Evolutionary conservation across 2,113 vertebrate genomes (phyloP).

Genomic region (Geococcyx californianus): DNA sequence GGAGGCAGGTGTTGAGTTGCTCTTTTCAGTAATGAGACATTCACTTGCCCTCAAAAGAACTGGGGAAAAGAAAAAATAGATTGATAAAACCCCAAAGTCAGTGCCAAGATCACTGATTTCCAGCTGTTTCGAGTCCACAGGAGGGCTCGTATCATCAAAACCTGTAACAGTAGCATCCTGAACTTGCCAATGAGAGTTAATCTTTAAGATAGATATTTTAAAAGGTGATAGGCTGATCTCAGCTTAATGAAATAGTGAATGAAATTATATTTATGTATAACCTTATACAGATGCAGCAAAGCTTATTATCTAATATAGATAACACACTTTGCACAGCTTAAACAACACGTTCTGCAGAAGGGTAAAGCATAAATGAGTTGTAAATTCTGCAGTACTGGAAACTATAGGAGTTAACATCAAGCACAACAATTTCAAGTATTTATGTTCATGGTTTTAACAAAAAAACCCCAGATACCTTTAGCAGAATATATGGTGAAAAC

Average conservation of each 20-base stretch:
- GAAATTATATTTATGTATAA: neutral
- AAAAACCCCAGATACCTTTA: neutral
- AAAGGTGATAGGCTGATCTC: neutral
- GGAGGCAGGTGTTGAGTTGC: neutral
- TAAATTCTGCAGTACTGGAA: neutral
- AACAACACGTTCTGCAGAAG: neutral
- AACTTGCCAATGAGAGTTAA: neutral
- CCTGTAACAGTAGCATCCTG: neutral
- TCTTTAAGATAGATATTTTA: neutral
- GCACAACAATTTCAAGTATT: neutral
- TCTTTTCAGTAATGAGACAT: neutral
- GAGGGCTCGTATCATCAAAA: neutral
- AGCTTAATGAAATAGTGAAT: neutral
- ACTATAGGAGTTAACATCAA: too few relatives aligned
- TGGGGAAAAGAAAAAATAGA: neutral
- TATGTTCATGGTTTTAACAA: neutral
- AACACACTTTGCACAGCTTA: neutral
- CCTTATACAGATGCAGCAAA: neutral
- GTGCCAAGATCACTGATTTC: neutral
- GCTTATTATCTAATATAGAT: neutral
- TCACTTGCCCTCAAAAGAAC: neutral
- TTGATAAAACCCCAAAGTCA: neutral
- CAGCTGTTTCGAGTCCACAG: neutral
- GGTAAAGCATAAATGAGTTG: neutral
- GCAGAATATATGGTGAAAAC: neutral